Percentiles rank a stretch among this genome's conserved stretches.
These are phyloP conservation scores for Actenoides lindsayi DNA, from an alignment of 2,113 vertebrate species.

Conservation along the genomic window DNA sequence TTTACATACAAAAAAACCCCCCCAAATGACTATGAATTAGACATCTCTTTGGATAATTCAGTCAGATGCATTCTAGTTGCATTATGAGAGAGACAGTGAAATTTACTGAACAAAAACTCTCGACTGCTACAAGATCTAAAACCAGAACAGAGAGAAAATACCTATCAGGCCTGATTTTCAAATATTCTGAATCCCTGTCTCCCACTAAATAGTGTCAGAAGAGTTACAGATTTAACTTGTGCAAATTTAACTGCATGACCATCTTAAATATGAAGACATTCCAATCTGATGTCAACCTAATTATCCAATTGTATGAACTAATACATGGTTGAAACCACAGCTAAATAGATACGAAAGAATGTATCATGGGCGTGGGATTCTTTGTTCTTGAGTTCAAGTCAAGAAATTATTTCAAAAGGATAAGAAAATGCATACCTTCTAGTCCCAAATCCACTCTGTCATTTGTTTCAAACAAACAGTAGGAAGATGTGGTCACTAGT, in stretches of 20 bases:
- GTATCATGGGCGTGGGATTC: background rate
- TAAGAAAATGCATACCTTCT: background rate
- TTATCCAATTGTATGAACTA: background rate
- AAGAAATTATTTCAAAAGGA: background rate
- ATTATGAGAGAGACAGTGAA: background rate
- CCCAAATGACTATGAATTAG: background rate
- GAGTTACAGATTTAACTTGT: background rate
- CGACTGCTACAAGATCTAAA: background rate
- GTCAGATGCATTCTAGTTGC: background rate
- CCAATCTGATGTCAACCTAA: background rate
- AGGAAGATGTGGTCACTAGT: background rate
- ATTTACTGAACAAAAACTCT: background rate
- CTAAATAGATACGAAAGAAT: background rate
- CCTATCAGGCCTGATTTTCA: background rate
- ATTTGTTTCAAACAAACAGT: background rate
- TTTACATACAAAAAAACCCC: background rate
- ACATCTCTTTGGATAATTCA: background rate
- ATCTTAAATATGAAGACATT: background rate
- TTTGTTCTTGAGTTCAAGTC: background rate
- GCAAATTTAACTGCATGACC: accelerated
- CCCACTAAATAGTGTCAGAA: background rate
- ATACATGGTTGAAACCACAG: background rate
- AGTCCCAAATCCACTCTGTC: background rate
- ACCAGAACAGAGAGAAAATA: background rate
- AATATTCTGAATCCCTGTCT: background rate